Evolutionary conservation across 2,797 vertebrate genomes (phyloP), one percentile per base, ranked within the genome.

Genomic region (Benthosema pterotum): DNA sequence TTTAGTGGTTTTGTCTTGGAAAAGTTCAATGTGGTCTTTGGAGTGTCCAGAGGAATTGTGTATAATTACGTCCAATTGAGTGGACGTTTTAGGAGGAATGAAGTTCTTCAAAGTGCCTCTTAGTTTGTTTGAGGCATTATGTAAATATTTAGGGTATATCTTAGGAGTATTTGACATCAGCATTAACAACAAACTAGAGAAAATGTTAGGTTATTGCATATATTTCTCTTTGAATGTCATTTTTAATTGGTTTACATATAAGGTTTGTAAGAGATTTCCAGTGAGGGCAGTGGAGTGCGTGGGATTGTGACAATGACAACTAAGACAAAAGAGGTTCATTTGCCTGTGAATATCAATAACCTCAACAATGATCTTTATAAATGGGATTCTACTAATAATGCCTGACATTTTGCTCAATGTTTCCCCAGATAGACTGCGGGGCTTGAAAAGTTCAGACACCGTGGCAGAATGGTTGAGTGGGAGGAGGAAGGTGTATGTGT

Each of bases 361-460:
- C 65, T 63, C 47, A 45, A 57, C 66, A 58, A 68, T 62, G 63
- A 80, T 85, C 76, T 75, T 52, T 77, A 62, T 82, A 77, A 88
- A 86, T 74, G 78, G 83, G 60, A 28, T 28, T 69, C 13, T 42
- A 65, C 66, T 87, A 85, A 87, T 81, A 81, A 75, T 69, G 65
- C 51, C 69, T 80, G 84, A 87, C 83, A 76, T 87, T 79, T 86
- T 86, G 78, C 77, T 83, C 83, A 72, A 78, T 87, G 80, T 60
- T 78, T 78, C 67, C 67, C 69, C 50, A 83, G 83, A 87, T 55
- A 72, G 73, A 78, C 75, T 79, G 78, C 73, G 72, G 74, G 80
- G 49, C 2, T 75, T 83, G 80, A 74, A 88, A 89, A 89, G 83
- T 88, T 88, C 78, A 88, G 83, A 85, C 78, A 82, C 5, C 5